Conservation (phyloP, 2,113 vertebrate species). For the Eclectus roratus region DNA sequence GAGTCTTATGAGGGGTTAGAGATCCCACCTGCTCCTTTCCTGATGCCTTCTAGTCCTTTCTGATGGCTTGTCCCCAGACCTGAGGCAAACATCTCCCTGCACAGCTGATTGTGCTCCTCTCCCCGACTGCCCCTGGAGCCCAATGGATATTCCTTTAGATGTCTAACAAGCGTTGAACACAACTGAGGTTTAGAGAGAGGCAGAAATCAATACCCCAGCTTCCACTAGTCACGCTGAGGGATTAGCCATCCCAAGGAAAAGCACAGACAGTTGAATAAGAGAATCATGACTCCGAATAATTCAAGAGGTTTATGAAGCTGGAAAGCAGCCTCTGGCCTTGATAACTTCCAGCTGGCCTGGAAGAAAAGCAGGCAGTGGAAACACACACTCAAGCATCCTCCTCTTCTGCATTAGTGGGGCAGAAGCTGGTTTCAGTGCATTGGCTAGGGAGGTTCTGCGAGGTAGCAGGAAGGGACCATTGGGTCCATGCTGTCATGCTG, state of each 20-base stretch:
- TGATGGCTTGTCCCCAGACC: background rate
- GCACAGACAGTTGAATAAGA: slow-evolving; percentile 69
- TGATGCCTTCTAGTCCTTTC: background rate
- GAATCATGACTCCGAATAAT: slow-evolving; percentile 84
- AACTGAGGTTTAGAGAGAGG: slow-evolving; percentile 81
- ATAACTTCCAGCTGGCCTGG: slow-evolving; percentile 66
- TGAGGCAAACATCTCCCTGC: slow-evolving; percentile 46
- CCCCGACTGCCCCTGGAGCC: slow-evolving; percentile 72
- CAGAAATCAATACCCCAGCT: slow-evolving; percentile 83
- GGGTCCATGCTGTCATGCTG: rapidly evolving
- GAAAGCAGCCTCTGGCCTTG: slow-evolving; percentile 65
- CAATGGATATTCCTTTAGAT: slow-evolving; percentile 78
- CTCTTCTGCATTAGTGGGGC: slow-evolving; percentile 30
- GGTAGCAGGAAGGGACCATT: background rate
- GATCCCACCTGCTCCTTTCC: background rate
- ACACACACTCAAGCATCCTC: background rate
- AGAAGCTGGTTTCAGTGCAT: background rate
- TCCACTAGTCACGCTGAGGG: slow-evolving; percentile 79
- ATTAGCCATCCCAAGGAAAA: slow-evolving; percentile 81
- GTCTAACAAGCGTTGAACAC: slow-evolving; percentile 82
- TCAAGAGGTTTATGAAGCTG: slow-evolving; percentile 77
- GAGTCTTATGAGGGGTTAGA: background rate
- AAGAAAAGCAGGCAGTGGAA: slow-evolving; percentile 34
- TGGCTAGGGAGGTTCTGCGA: background rate
- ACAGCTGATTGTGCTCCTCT: slow-evolving; percentile 50